Conservation (phyloP, 1,140 invertebrate genomes). For the Harlomillsia oculata region DNA sequence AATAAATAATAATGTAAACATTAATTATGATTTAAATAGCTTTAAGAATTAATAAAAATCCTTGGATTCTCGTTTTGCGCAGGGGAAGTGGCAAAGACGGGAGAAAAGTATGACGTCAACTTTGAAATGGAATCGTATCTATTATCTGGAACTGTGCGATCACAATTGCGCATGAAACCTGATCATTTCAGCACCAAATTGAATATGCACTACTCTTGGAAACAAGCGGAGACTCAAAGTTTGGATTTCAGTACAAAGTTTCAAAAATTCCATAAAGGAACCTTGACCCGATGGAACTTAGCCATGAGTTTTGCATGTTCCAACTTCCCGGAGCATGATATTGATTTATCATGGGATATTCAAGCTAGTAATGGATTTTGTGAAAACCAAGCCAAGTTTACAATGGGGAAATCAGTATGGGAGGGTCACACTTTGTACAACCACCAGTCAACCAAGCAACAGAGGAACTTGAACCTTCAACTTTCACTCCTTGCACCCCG, state of each 20-base stretch:
- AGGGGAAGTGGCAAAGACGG: conserved; percentile 34
- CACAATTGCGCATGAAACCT: conserved; percentile 29
- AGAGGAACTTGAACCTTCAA: conserved; percentile 28
- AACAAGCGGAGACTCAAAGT: conserved; percentile 28
- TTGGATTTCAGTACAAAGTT: conserved; percentile 36
- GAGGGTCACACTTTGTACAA: conserved; percentile 30
- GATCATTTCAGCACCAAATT: conserved; percentile 34
- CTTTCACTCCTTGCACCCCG: conserved; percentile 17
- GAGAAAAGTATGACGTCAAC: conserved; percentile 24
- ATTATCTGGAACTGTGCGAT: conserved; percentile 35
- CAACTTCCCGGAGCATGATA: conserved; percentile 34
- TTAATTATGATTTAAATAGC: background rate
- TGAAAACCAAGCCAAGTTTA: conserved; percentile 35
- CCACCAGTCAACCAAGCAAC: conserved; percentile 15
- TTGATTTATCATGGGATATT: conserved; percentile 36
- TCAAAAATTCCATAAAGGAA: conserved; percentile 29
- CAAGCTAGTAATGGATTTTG: conserved; percentile 35
- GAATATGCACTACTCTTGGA: conserved; percentile 36
- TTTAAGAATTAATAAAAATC: background rate
- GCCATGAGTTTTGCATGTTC: conserved; percentile 20
- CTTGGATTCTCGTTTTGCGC: background rate
- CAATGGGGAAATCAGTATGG: conserved; percentile 32
- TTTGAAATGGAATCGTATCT: conserved; percentile 33
- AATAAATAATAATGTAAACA: background rate
- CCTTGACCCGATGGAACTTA: conserved; percentile 32